Percentiles rank a stretch among this genome's conserved stretches.
Conservation (phyloP, 2,797 vertebrate genomes). For the Vultur gryphus region DNA sequence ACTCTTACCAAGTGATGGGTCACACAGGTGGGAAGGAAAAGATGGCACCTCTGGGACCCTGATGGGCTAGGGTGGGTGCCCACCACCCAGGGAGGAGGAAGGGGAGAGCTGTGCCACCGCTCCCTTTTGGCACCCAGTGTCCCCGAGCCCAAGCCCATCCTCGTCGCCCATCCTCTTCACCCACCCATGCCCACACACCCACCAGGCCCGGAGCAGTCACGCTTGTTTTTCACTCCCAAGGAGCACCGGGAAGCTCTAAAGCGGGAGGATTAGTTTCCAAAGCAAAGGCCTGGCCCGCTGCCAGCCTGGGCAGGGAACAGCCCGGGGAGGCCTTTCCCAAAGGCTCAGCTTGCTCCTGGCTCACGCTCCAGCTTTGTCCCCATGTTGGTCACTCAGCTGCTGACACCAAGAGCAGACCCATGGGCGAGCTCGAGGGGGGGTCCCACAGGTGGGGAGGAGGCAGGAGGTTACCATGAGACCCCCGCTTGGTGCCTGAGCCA, state of each 20-base stretch:
- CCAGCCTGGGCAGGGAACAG: neutral
- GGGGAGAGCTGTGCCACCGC: neutral
- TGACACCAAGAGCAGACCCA: neutral
- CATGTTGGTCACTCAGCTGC: fast-evolving
- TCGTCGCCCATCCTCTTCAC: neutral
- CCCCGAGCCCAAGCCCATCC: neutral
- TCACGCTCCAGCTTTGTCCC: neutral
- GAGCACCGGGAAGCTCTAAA: neutral
- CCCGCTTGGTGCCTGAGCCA: neutral
- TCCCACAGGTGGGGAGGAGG: neutral
- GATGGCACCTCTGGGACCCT: neutral
- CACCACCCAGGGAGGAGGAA: neutral
- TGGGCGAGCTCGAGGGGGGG: fast-evolving
- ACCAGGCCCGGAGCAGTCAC: neutral
- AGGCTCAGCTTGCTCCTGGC: neutral
- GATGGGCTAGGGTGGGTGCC: too few relatives aligned
- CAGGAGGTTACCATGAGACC: neutral
- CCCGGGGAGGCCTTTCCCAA: neutral
- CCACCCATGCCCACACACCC: neutral
- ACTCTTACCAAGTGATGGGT: neutral
- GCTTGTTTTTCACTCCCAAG: neutral
- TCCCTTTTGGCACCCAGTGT: neutral
- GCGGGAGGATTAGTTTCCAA: slow-evolving; percentile 8
- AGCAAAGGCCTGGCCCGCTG: neutral
- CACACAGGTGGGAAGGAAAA: neutral